Conservation (phyloP, 1,140 invertebrate species). For the Drosophila micromelanica region DNA sequence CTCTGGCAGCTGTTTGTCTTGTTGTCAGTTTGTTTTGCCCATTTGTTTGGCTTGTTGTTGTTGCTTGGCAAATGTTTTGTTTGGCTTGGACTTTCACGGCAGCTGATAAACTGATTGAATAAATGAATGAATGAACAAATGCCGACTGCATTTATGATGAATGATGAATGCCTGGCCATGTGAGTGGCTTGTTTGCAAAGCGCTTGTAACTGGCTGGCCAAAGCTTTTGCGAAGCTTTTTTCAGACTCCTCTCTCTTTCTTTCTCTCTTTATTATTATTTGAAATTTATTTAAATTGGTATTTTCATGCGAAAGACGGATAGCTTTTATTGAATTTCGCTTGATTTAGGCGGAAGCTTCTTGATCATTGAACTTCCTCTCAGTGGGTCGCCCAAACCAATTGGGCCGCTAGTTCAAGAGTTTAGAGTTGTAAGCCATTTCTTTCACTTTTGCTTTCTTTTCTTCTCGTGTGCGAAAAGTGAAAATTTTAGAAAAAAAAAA, state of each 20-base stretch:
- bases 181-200: conserved; percentile 25
- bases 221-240: conserved; percentile 27
- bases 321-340: neutral
- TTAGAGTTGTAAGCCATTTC: conserved; percentile 42
- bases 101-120: conserved; percentile 37
- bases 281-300: neutral
- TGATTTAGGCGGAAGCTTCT: conserved; percentile 16
- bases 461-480: conserved; percentile 56
- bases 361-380: conserved; percentile 12
- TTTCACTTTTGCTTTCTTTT: conserved; percentile 65
- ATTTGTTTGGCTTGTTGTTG: conserved; percentile 6
- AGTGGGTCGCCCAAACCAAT: conserved; percentile 3
- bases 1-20: conserved; percentile 8
- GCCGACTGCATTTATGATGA: conserved; percentile 23
- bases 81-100: conserved; percentile 48
- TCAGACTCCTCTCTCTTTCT: neutral
- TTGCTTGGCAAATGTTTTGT: conserved; percentile 38
- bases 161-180: conserved; percentile 15
- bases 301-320: conserved; percentile 1
- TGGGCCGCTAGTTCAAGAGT: conserved; percentile 17
- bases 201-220: conserved; percentile 4
- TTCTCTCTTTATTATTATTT: neutral
- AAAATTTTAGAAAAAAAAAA: conserved; percentile 35
- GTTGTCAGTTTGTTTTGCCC: neutral
- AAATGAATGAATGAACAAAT: conserved; percentile 36